A percentile compares a stretch with the other conserved stretches of the same genome.
Evolutionary conservation across 1,140 invertebrate species (phyloP).

Genomic region (Trachymyrmex cornetzi): DNA sequence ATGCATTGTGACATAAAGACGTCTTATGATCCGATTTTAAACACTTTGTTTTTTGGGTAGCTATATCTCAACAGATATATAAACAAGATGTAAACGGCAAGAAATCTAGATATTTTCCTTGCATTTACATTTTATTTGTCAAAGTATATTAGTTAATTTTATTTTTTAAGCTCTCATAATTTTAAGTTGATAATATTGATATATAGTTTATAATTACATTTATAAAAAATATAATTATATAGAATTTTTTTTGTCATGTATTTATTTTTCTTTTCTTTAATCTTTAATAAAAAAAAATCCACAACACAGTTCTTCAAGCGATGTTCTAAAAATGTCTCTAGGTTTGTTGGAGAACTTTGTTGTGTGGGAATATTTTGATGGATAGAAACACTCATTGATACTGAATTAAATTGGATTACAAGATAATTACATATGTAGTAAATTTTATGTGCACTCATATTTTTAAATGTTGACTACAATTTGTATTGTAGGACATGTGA

Average conservation of each 20-base stretch:
- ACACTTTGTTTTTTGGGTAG: neutral
- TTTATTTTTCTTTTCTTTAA: constrained; percentile 18
- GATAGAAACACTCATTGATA: no score
- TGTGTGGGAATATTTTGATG: no score
- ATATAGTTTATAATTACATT: neutral
- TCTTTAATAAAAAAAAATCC: constrained; percentile 7
- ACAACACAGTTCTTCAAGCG: neutral
- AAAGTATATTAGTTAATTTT: neutral
- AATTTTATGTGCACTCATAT: neutral
- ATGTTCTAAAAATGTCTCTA: no score
- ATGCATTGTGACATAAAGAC: no score
- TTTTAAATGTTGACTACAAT: neutral
- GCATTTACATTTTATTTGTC: neutral
- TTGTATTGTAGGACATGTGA: neutral
- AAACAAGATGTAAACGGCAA: no score
- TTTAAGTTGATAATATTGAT: neutral
- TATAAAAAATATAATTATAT: neutral
- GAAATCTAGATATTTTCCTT: neutral
- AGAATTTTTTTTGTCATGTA: neutral
- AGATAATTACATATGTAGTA: neutral
- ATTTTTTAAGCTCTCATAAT: neutral
- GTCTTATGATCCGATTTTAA: no score
- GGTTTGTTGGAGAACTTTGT: no score
- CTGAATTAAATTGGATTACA: neutral
- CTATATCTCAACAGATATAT: no score